phyloP scores from a whole-genome alignment of 2,797 vertebrate species.

The Galagoides demidoff region DNA sequence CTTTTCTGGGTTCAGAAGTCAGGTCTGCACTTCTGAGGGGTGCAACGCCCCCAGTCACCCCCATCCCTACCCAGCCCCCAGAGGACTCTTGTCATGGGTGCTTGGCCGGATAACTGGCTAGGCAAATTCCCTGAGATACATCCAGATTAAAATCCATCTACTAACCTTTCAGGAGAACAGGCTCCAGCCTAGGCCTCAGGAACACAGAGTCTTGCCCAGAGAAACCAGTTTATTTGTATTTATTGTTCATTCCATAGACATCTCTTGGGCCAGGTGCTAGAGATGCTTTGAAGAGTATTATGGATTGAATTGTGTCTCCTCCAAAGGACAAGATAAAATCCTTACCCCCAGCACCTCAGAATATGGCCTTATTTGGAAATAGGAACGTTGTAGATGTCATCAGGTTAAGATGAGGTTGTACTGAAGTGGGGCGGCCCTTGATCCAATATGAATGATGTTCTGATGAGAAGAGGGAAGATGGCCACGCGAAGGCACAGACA shows the following conservation, averaged over 20 bases:
- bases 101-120: background rate
- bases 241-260: background rate
- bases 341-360: background rate
- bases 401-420: background rate
- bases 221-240: background rate
- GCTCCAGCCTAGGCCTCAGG: background rate
- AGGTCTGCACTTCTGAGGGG: background rate
- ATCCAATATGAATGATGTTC: background rate
- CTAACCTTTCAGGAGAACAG: background rate
- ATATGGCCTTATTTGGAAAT: background rate
- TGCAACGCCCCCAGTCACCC: background rate
- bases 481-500: background rate
- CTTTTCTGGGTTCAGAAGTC: background rate
- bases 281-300: background rate
- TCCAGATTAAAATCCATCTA: background rate
- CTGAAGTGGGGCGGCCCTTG: background rate
- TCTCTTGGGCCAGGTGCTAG: background rate
- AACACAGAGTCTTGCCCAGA: background rate
- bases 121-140: background rate
- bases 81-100: background rate
- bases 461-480: background rate
- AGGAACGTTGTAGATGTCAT: background rate
- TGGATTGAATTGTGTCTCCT: background rate
- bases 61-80: fast-evolving
- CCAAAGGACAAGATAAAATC: background rate